These are phyloP conservation scores for Phortica okadai DNA, from an alignment of 2,888 invertebrate species.

Conservation along the genomic window DNA sequence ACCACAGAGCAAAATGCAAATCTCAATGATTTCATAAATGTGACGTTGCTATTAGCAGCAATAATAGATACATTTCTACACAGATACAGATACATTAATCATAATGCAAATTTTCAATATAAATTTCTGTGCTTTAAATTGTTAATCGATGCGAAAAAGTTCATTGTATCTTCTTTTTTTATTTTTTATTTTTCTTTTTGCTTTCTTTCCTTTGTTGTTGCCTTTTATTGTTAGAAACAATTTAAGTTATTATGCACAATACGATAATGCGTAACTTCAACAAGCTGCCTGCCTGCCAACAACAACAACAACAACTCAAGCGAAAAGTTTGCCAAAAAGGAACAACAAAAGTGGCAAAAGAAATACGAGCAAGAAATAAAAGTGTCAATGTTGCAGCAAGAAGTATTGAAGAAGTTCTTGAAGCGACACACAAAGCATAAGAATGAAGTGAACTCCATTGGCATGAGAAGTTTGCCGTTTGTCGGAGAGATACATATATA, in stretches of 20 bases:
- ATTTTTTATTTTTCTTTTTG: too few species aligned
- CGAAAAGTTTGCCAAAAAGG: neutral
- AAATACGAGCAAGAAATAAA: neutral
- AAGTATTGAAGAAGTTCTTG: neutral
- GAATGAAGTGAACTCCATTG: constrained; percentile 57
- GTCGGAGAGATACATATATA: neutral
- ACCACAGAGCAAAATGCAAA: neutral
- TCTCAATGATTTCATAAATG: too few species aligned
- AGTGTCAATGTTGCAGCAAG: constrained; percentile 18
- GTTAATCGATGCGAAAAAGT: neutral
- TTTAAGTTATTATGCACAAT: constrained; percentile 2
- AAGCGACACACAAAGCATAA: constrained; percentile 45
- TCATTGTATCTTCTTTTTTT: neutral
- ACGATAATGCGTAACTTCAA: constrained; percentile 6
- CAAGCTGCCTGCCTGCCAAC: neutral
- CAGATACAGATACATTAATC: neutral
- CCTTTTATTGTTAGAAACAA: neutral
- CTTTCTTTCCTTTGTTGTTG: too few species aligned
- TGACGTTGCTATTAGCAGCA: too few species aligned
- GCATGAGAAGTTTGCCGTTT: constrained; percentile 47
- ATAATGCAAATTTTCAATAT: neutral
- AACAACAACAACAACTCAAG: neutral
- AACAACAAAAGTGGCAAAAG: neutral
- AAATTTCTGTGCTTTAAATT: neutral
- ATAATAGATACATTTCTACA: neutral